phyloP scores from a whole-genome alignment of 2,797 vertebrate species.

The Alauda arvensis region DNA sequence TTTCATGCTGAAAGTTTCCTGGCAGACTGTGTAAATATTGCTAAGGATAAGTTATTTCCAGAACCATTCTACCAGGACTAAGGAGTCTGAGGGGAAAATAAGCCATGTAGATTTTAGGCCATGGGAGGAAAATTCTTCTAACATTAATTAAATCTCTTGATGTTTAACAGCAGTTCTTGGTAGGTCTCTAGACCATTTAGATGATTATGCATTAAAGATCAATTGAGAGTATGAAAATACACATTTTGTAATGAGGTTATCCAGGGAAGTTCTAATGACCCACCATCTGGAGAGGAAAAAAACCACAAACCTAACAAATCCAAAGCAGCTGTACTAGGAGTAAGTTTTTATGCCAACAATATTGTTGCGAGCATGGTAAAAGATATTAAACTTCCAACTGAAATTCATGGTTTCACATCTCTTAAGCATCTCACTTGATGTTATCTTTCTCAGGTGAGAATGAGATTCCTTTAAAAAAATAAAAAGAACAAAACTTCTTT shows the following conservation, averaged over 20 bases:
- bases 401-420: constrained; percentile 41
- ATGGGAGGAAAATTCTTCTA: constrained; percentile 69
- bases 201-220: constrained; percentile 66
- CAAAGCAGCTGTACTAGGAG: not conserved
- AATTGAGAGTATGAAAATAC: constrained; percentile 41
- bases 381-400: constrained; percentile 19
- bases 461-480: not conserved
- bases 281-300: not conserved
- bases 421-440: not conserved
- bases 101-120: constrained; percentile 68
- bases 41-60: constrained; percentile 39
- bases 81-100: constrained; percentile 67
- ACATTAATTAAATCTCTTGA: constrained; percentile 79
- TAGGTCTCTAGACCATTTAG: constrained; percentile 65
- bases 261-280: constrained; percentile 19
- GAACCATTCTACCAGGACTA: constrained; percentile 23
- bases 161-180: constrained; percentile 70
- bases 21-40: constrained; percentile 30
- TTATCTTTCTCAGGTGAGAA: not conserved
- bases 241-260: constrained; percentile 7
- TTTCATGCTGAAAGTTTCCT: constrained; percentile 30
- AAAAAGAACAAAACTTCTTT: not conserved
- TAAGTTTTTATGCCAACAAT: not conserved
- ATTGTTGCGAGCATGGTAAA: not conserved
- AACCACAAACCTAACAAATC: not conserved